Conservation (phyloP, 2,797 vertebrate genomes). For the Furcifer pardalis region DNA sequence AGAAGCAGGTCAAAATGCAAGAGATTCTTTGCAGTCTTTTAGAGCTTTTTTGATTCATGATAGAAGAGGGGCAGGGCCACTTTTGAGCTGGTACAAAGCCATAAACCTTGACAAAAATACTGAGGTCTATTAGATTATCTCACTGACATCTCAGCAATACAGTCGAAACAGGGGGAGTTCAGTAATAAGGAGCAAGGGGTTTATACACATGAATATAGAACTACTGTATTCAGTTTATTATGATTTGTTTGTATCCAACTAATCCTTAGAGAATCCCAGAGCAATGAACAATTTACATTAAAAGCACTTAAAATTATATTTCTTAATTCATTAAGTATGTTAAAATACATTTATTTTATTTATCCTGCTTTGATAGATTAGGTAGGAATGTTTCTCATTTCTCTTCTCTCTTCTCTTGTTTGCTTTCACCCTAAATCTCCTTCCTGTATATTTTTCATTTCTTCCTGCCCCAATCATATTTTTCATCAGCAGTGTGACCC, state of each 20-base stretch:
- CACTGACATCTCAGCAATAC: not conserved
- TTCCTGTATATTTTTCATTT: not conserved
- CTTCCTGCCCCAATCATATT: not conserved
- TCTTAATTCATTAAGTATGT: no score
- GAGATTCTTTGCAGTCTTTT: conserved; percentile 3
- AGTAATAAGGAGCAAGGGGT: not conserved
- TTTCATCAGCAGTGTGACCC: not conserved
- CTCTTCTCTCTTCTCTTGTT: not conserved
- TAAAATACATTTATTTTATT: no score
- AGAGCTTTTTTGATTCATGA: not conserved
- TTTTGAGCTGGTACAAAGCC: not conserved
- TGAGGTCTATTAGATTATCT: not conserved
- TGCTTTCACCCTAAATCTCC: not conserved
- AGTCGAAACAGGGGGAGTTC: not conserved
- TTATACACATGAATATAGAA: not conserved
- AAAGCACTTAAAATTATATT: not conserved
- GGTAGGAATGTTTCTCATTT: not conserved
- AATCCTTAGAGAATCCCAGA: not conserved
- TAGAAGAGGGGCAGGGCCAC: not conserved
- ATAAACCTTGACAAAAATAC: conserved; percentile 2
- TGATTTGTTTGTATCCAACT: not conserved
- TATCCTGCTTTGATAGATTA: not conserved
- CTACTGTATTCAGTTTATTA: not conserved
- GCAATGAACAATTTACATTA: not conserved
- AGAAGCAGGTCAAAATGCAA: not conserved